Evolutionary conservation across 2,113 vertebrate species (phyloP).

Genomic region (Apus apus): DNA sequence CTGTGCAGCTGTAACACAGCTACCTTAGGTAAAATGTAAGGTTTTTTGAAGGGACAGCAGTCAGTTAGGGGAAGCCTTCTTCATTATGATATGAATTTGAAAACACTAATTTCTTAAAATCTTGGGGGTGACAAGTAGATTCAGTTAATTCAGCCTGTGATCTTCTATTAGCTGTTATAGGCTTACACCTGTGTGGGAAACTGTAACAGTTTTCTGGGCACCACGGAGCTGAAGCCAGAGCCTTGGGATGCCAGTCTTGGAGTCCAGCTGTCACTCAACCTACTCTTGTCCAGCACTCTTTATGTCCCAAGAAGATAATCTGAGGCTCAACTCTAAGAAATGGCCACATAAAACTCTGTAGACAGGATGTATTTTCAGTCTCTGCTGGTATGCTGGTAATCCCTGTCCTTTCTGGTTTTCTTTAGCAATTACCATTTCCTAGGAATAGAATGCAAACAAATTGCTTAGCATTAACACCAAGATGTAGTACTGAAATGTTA

Average conservation of each 20-base stretch:
- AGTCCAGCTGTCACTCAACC: not conserved
- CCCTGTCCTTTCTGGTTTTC: no score
- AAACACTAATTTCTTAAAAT: not conserved
- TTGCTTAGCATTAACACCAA: not conserved
- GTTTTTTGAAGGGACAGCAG: not conserved
- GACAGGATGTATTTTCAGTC: not conserved
- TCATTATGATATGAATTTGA: not conserved
- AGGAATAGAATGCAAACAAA: not conserved
- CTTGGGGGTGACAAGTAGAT: not conserved
- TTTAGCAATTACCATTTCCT: no score
- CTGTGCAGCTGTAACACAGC: not conserved
- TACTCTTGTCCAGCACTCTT: not conserved
- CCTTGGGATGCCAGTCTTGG: not conserved
- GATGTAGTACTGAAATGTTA: not conserved
- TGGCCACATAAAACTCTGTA: not conserved
- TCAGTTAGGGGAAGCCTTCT: not conserved
- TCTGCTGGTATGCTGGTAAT: not conserved
- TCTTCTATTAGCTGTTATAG: not conserved
- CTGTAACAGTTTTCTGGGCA: not conserved
- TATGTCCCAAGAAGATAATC: not conserved
- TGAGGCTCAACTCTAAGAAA: not conserved
- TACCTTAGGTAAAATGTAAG: not conserved
- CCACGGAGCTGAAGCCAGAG: not conserved
- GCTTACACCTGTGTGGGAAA: not conserved
- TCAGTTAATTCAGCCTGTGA: not conserved